Evolutionary conservation across 2,113 vertebrate genomes (phyloP).

Genomic region (Neodontobutis hainanensis): DNA sequence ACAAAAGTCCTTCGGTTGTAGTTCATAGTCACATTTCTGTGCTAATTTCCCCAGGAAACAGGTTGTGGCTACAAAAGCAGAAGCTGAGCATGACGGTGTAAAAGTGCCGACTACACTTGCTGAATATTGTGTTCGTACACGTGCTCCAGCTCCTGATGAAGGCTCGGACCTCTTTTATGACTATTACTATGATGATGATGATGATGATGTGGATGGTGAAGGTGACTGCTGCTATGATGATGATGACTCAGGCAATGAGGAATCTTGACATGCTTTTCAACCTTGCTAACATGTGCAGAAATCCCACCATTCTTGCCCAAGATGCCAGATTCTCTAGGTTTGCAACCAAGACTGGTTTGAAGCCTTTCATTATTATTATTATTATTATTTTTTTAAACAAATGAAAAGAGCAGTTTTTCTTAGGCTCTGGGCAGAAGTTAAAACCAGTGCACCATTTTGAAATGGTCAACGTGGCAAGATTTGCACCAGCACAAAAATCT

Average conservation of each 20-base stretch:
- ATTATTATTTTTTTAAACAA: constrained; percentile 63
- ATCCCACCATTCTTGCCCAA: constrained; percentile 41
- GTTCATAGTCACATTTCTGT: neutral
- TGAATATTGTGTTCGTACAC: constrained; percentile 94
- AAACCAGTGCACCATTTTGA: constrained; percentile 40
- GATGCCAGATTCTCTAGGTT: constrained; percentile 56
- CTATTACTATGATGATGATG: constrained; percentile 93
- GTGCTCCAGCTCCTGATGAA: constrained; percentile 87
- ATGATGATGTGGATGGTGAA: constrained; percentile 83
- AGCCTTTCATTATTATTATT: too few species aligned
- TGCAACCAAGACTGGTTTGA: constrained; percentile 58
- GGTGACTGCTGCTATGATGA: constrained; percentile 90
- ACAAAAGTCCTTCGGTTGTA: neutral
- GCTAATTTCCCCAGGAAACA: constrained; percentile 83
- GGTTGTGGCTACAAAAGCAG: constrained; percentile 92
- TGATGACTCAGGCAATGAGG: constrained; percentile 92
- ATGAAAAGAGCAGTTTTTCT: constrained; percentile 57
- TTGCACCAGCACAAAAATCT: constrained; percentile 73
- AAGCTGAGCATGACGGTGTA: constrained; percentile 91
- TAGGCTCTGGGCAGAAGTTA: constrained; percentile 40
- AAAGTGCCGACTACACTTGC: constrained; percentile 96
- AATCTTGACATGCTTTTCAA: constrained; percentile 84
- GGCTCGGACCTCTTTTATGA: constrained; percentile 96
- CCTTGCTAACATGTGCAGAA: constrained; percentile 46
- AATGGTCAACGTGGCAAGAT: constrained; percentile 53